Evolutionary conservation across 2,888 invertebrate genomes (phyloP).

Genomic region (Rhaphigaster nebulosa): DNA sequence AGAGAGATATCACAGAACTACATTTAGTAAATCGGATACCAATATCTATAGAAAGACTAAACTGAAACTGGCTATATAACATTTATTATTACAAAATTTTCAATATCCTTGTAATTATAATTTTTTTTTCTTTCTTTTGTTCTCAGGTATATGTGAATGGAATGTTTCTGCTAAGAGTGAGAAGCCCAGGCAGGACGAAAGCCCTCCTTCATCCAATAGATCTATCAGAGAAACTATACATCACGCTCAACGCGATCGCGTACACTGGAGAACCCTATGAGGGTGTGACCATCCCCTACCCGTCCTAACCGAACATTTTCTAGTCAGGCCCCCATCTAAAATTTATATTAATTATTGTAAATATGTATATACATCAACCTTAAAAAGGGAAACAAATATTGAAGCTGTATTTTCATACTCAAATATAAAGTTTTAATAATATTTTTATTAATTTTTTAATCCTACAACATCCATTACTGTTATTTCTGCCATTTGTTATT

Average conservation of each 20-base stretch:
- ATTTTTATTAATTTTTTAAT: conserved; percentile 14
- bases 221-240: conserved; percentile 62
- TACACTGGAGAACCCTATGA: conserved; percentile 62
- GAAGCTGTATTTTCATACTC: conserved; percentile 55
- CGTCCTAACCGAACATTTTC: conserved; percentile 58
- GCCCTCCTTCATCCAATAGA: conserved; percentile 65
- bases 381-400: conserved; percentile 9
- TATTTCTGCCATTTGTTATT: background rate
- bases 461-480: background rate
- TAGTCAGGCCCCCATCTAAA: conserved; percentile 54
- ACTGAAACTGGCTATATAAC: too few species aligned
- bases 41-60: too few species aligned
- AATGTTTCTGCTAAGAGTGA: conserved; percentile 63
- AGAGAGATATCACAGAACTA: too few species aligned
- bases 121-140: background rate
- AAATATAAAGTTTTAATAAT: conserved; percentile 47
- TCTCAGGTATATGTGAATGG: conserved; percentile 65
- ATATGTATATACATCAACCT: conserved; percentile 40
- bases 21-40: too few species aligned
- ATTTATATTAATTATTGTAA: conserved; percentile 36
- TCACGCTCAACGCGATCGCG: conserved; percentile 64
- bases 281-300: conserved; percentile 63
- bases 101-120: background rate
- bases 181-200: conserved; percentile 63
- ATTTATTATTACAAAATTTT: background rate